Evolutionary conservation across 2,113 vertebrate genomes (phyloP), one percentile per base, ranked within the genome.

Genomic region (Scopus umbretta): DNA sequence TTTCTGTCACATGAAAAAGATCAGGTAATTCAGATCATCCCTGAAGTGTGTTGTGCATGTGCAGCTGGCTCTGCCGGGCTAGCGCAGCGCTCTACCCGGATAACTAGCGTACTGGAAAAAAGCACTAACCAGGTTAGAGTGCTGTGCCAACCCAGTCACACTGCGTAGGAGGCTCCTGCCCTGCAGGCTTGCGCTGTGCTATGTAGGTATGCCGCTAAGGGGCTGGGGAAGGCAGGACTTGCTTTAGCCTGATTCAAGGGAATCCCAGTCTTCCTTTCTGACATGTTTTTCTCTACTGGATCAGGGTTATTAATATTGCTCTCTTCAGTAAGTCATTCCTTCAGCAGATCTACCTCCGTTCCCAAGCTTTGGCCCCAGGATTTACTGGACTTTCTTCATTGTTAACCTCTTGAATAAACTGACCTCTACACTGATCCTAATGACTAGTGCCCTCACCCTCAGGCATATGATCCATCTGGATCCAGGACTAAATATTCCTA

Each of bases 201-300:
- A 1, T 6, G n/a, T 14, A 23, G 32, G 16, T 30, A 7, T 2
- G 2, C 0, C 0, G 1, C 26, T 19, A 29, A 50, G n/a, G 63
- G 59, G 4, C 61, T 49, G 58, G 25, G 38, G 19, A 53, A 55
- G 32, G 58, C 42, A 84, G 58, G 53, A 36, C 4, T 23, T 40
- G 49, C 43, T 47, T 52, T 29, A 49, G 12, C 13, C 22, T 2
- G 0, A 0, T 65, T 43, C 80, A 59, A 36, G 18, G 12, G 50
- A 66, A 84, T 50, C 36, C 20, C 26, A 29, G 0, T 11, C 17
- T 17, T 49, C 38, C 14, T 26, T 67, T 74, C 52, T 75, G 49
- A 22, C 10, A 12, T 9, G 16, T 16, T 45, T 83, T 55, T 70
- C 61, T 70, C 20, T 1, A 6, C 25, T 5, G 47, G 11, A 2